A percentile compares a stretch with the other conserved stretches of the same genome.
These are phyloP conservation scores for Agelas oroides DNA, from an alignment of 37 sponge, comb jelly and placozoan genomes.

Conservation along the genomic window DNA sequence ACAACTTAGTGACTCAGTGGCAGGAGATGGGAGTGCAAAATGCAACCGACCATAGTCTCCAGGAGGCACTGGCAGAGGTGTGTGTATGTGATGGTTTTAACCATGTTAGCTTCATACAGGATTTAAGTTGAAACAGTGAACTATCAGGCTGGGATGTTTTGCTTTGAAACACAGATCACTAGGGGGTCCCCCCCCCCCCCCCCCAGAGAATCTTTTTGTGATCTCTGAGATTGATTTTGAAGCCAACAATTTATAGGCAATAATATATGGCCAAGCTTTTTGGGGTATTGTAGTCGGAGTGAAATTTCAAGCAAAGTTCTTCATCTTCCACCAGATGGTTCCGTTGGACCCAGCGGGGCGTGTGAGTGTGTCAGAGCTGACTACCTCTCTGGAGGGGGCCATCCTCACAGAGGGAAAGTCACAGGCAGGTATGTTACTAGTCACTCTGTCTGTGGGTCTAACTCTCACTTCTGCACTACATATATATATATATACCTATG, in stretches of 20 bases:
- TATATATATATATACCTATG: background rate
- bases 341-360: conserved; percentile 38
- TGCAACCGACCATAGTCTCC: conserved; percentile 11
- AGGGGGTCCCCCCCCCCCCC: too few species aligned
- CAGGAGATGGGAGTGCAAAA: conserved; percentile 44
- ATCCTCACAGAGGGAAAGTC: conserved; percentile 25
- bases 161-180: too few species aligned
- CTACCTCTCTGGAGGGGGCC: conserved; percentile 39
- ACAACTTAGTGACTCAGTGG: conserved; percentile 31
- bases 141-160: too few species aligned
- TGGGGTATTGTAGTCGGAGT: too few species aligned
- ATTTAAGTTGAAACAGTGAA: too few species aligned
- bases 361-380: conserved; percentile 35
- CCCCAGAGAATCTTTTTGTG: background rate
- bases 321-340: conserved; percentile 26
- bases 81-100: too few species aligned
- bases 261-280: too few species aligned
- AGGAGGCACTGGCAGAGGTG: conserved; percentile 27
- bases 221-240: too few species aligned
- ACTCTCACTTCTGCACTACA: background rate
- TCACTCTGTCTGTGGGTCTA: background rate
- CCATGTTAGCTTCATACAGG: too few species aligned
- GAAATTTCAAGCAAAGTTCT: too few species aligned
- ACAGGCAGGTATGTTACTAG: background rate
- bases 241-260: too few species aligned